Conservation (phyloP, 2,797 vertebrate genomes). For the Coregonus suidteri region DNA sequence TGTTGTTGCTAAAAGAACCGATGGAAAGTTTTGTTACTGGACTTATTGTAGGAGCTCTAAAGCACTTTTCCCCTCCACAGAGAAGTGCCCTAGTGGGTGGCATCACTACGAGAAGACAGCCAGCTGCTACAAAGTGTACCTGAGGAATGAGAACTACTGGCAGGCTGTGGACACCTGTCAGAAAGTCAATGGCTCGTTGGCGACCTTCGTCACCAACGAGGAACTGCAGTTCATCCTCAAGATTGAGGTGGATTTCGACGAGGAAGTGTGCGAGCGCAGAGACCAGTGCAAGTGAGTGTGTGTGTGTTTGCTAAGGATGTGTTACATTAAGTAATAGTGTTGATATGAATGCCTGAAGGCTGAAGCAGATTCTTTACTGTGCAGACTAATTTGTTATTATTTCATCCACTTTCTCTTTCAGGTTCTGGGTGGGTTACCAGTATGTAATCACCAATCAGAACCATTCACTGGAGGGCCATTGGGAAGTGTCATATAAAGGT, state of each 20-base stretch:
- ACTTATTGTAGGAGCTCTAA: neutral
- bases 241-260: conserved; percentile 94
- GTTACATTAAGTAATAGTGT: neutral
- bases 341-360: too few species aligned
- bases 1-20: neutral
- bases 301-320: neutral
- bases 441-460: conserved; percentile 94
- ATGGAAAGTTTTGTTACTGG: neutral
- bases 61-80: conserved; percentile 63
- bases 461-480: conserved; percentile 89
- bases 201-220: conserved; percentile 93
- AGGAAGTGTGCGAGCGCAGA: conserved; percentile 84
- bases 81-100: conserved; percentile 98
- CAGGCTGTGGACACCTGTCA: conserved; percentile 95
- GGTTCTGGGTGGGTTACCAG: conserved; percentile 99
- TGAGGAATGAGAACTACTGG: conserved; percentile 96
- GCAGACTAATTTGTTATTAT: neutral
- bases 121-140: conserved; percentile 95
- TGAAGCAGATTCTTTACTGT: neutral
- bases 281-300: conserved; percentile 90
- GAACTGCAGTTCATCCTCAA: conserved; percentile 95
- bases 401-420: conserved; percentile 48
- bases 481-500: conserved; percentile 98
- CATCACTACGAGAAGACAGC: conserved; percentile 97
- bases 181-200: conserved; percentile 91